These are phyloP conservation scores for Zeugodacus cucurbitae DNA, from an alignment of 1,140 invertebrate genomes.

Conservation along the genomic window DNA sequence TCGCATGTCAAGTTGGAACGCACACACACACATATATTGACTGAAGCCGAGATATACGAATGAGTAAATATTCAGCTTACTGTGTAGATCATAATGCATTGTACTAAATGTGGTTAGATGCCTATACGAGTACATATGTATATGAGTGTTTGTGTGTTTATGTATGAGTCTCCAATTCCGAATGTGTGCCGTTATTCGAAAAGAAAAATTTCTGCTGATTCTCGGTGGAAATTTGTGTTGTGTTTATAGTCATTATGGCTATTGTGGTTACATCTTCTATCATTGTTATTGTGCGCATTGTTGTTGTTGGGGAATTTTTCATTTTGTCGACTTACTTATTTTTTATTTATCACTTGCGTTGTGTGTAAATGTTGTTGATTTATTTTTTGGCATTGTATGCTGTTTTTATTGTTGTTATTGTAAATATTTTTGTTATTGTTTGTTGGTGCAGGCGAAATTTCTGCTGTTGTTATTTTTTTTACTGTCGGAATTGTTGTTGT, in stretches of 20 bases:
- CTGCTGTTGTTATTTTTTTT: too few species aligned
- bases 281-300: not conserved
- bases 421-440: too few species aligned
- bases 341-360: not conserved
- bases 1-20: not conserved
- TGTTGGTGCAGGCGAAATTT: too few species aligned
- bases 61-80: not conserved
- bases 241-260: not conserved
- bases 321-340: not conserved
- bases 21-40: not conserved
- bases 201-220: conserved; percentile 17
- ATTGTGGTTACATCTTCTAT: not conserved
- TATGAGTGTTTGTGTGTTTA: not conserved
- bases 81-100: not conserved
- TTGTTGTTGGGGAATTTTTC: not conserved
- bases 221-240: conserved; percentile 14
- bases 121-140: not conserved
- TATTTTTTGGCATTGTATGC: not conserved
- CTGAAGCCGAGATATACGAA: not conserved
- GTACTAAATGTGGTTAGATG: not conserved
- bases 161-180: not conserved
- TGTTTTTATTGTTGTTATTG: too few species aligned
- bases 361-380: not conserved
- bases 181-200: not conserved
- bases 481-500: too few species aligned